phyloP scores from a whole-genome alignment of 2,797 vertebrate genomes.

The Chelonia mydas region DNA sequence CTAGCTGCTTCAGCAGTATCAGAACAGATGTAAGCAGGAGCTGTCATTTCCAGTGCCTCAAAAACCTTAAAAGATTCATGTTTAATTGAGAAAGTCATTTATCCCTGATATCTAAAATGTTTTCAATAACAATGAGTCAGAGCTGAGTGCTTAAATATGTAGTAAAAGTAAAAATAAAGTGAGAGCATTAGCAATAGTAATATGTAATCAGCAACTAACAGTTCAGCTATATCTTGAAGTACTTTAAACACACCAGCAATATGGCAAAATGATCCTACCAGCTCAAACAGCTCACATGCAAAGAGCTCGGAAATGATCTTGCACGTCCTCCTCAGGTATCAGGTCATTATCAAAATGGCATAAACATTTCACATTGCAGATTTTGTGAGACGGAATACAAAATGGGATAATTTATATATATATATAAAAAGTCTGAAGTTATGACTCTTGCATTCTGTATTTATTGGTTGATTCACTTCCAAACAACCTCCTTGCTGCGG shows the following conservation, averaged over 20 bases:
- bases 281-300: slow-evolving; percentile 38
- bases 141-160: neutral
- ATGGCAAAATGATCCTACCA: slow-evolving; percentile 47
- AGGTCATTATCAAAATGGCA: slow-evolving; percentile 35
- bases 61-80: slow-evolving; percentile 39
- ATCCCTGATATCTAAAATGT: neutral
- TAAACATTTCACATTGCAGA: slow-evolving; percentile 8
- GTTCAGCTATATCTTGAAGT: slow-evolving; percentile 40
- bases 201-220: slow-evolving; percentile 54
- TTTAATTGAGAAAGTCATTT: neutral
- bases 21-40: slow-evolving; percentile 15
- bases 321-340: slow-evolving; percentile 30
- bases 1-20: slow-evolving; percentile 21
- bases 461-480: neutral
- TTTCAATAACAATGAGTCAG: neutral
- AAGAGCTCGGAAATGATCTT: slow-evolving; percentile 57
- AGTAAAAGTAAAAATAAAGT: slow-evolving; percentile 40
- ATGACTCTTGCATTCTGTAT: neutral
- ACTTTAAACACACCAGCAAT: slow-evolving; percentile 30
- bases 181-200: slow-evolving; percentile 20
- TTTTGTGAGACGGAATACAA: slow-evolving; percentile 11
- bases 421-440: too few relatives aligned
- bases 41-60: slow-evolving; percentile 46
- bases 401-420: neutral
- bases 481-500: neutral